These are phyloP conservation scores for Helostoma temminkii DNA, from an alignment of 2,797 vertebrate species.

Conservation along the genomic window DNA sequence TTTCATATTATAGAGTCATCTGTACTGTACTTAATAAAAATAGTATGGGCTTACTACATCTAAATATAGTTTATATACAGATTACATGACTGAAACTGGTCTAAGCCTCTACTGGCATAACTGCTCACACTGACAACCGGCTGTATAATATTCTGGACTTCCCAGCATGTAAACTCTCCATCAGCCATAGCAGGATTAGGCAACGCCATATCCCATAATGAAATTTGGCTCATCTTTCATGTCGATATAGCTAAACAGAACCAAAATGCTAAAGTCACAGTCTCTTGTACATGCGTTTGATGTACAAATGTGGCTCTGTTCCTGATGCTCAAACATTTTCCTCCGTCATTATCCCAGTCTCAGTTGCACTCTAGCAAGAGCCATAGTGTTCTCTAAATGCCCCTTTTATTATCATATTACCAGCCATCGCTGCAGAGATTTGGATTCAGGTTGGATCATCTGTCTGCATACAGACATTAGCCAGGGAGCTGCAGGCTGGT, in stretches of 20 bases:
- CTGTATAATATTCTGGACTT: constrained; percentile 24
- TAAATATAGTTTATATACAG: not conserved
- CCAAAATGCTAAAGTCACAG: constrained; percentile 28
- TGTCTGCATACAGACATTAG: constrained; percentile 55
- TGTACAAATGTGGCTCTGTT: constrained; percentile 35
- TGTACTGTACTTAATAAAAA: too few relatives aligned
- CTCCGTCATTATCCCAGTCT: constrained; percentile 35
- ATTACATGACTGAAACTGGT: not conserved
- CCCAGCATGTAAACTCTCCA: not conserved
- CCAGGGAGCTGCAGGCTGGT: constrained; percentile 44
- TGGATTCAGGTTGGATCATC: constrained; percentile 66
- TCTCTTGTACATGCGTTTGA: constrained; percentile 10
- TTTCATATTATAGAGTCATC: too few relatives aligned
- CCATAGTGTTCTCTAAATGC: constrained; percentile 52
- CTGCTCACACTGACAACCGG: constrained; percentile 4
- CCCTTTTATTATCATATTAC: constrained; percentile 59
- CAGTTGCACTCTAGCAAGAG: constrained; percentile 11
- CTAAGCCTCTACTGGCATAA: not conserved
- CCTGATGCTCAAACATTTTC: constrained; percentile 36
- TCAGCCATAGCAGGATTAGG: constrained; percentile 7
- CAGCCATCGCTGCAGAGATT: constrained; percentile 59
- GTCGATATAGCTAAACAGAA: constrained; percentile 13
- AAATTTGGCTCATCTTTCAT: constrained; percentile 25
- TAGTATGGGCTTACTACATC: not conserved
- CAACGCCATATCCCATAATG: constrained; percentile 15